Conservation (phyloP, 1,140 invertebrate genomes). For the Zaprionus taronus region DNA sequence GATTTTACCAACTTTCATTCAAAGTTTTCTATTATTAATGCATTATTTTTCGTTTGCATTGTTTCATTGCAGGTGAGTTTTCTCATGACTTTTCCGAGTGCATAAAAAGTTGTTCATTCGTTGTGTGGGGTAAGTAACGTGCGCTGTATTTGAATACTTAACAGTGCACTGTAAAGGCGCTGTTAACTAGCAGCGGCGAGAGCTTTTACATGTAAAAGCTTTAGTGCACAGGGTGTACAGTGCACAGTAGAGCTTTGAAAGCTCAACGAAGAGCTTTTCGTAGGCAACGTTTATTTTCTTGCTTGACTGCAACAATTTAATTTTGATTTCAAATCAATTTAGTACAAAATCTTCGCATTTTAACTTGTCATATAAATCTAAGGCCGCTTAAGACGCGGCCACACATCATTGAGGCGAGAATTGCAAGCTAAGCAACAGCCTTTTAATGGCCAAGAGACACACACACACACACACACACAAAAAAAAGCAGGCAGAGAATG, state of each 20-base stretch:
- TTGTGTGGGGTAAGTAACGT: slow-evolving; percentile 58
- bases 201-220: slow-evolving; percentile 48
- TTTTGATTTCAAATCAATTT: slow-evolving; percentile 34
- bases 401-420: slow-evolving; percentile 26
- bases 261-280: neutral
- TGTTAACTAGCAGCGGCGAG: slow-evolving; percentile 14
- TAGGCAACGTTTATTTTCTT: neutral
- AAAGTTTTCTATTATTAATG: slow-evolving; percentile 36
- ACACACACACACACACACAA: too few relatives aligned
- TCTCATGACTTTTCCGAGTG: slow-evolving; percentile 15
- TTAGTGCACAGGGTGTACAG: slow-evolving; percentile 18
- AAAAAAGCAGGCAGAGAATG: neutral
- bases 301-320: neutral
- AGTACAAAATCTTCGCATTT: slow-evolving; percentile 5
- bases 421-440: slow-evolving; percentile 57
- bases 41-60: slow-evolving; percentile 31
- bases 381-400: slow-evolving; percentile 18
- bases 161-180: slow-evolving; percentile 36
- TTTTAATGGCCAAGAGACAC: slow-evolving; percentile 20
- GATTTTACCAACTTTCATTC: slow-evolving; percentile 13
- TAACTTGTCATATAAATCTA: slow-evolving; percentile 24
- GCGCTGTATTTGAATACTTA: slow-evolving; percentile 15
- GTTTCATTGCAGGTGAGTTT: slow-evolving; percentile 73
- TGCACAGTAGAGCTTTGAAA: neutral
- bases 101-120: neutral